Evolutionary conservation across 2,113 vertebrate genomes (phyloP), one percentile per base, ranked within the genome.

Genomic region (Microtus montanus): DNA sequence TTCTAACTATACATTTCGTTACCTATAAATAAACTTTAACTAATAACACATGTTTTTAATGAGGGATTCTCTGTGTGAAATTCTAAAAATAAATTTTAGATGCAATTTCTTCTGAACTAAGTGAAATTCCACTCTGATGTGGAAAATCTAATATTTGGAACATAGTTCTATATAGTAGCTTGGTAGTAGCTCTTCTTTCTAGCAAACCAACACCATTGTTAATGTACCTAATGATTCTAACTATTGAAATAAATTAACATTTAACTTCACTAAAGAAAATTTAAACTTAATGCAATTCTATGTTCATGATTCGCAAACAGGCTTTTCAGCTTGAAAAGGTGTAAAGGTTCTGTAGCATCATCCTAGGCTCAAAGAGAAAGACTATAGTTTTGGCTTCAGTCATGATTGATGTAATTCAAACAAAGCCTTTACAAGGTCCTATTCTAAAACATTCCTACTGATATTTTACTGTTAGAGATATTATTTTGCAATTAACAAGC

Each of bases 391-490:
- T 17, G 20, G 44, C 54, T 74, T 89, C 54, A 93, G 38, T 28
- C 6, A 77, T 28, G 10, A 87, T 68, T 61, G n/a, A 92, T 64
- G 54, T 41, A 64, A 44, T 92, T 91, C 58, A 22, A 79, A 79
- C 24, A 8, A 71, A 77, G 15, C 52, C 19, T 5, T 38, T 74
- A 85, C 2, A n/a, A 38, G 14, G 35, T 64, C 68, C 54, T 58
- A 19, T 88, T 63, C 93, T 73, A 95, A 97, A 90, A n/a, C 68
- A 85, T 52, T 70, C 78, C 35, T 30, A 52, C 33, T 58, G 44
- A 92, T 78, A 87, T 84, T 87, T 94, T 24, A 94, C 9, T 38
- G 58, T 78, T 83, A 85, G 14, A 89, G 38, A 38, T 92, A 63
- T 78, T 79, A 77, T 75, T 49, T 89, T 49, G 44, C 87, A 8